phyloP scores from a whole-genome alignment of 1,140 invertebrate species.

The Lucilia cuprina region DNA sequence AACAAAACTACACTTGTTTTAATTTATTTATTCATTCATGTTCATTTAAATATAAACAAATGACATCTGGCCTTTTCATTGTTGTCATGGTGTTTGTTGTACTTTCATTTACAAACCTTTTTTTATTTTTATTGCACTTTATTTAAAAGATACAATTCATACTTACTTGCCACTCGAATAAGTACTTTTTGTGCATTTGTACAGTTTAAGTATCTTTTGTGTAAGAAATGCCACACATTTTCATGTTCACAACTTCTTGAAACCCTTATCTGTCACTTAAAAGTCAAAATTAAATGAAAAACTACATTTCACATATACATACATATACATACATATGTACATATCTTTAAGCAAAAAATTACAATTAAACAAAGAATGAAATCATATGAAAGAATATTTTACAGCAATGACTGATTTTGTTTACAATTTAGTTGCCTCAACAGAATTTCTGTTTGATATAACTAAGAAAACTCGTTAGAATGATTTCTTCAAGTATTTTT shows the following conservation, averaged over 20 bases:
- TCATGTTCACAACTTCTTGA: not conserved
- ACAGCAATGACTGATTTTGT: too few species aligned
- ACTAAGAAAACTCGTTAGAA: too few species aligned
- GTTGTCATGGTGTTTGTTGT: not conserved
- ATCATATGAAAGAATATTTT: too few species aligned
- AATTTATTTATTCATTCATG: not conserved
- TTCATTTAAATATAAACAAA: not conserved
- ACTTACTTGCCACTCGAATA: not conserved
- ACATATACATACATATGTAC: too few species aligned
- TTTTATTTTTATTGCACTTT: not conserved
- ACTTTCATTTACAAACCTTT: not conserved
- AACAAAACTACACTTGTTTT: not conserved
- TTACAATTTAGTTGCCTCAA: too few species aligned
- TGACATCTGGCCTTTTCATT: not conserved
- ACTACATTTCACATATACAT: too few species aligned
- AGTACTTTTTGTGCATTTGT: not conserved
- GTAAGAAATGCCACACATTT: not conserved
- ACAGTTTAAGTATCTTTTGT: not conserved
- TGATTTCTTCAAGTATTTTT: too few species aligned
- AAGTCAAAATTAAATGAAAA: not conserved
- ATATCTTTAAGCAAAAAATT: not conserved
- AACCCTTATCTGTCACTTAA: not conserved
- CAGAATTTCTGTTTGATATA: too few species aligned
- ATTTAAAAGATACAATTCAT: not conserved
- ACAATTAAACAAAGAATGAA: too few species aligned